Percentiles rank a stretch among this genome's conserved stretches.
Evolutionary conservation across 2,113 vertebrate genomes (phyloP).

Genomic region (Daboia siamensis): DNA sequence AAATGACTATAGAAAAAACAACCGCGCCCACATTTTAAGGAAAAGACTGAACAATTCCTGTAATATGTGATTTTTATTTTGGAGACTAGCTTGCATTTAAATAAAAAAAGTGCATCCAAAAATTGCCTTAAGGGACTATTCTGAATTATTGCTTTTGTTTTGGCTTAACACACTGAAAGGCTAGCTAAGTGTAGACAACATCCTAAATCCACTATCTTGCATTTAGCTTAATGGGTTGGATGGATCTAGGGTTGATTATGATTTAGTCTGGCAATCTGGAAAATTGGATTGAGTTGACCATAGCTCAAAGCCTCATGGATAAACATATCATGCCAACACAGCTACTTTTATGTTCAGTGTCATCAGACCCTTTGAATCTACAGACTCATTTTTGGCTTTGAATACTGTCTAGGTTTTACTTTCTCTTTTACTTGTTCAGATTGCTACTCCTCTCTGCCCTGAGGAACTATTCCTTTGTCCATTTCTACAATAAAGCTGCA

Average conservation of each 20-base stretch:
- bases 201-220: background rate
- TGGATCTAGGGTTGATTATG: background rate
- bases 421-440: accelerated
- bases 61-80: background rate
- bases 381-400: background rate
- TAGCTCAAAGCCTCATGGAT: background rate
- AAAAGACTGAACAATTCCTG: background rate
- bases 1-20: background rate
- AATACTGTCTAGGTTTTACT: background rate
- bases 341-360: background rate
- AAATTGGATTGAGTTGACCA: background rate
- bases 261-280: background rate
- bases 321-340: background rate
- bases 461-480: conserved; percentile 57
- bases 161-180: background rate
- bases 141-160: background rate
- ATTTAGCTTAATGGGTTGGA: background rate
- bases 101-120: background rate
- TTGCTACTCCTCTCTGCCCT: conserved; percentile 45
- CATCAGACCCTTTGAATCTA: background rate
- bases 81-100: background rate
- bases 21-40: background rate
- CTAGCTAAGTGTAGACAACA: background rate
- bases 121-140: background rate
- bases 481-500: background rate